Evolutionary conservation across 2,888 invertebrate genomes (phyloP).

Genomic region (Cerceris ruficornis): DNA sequence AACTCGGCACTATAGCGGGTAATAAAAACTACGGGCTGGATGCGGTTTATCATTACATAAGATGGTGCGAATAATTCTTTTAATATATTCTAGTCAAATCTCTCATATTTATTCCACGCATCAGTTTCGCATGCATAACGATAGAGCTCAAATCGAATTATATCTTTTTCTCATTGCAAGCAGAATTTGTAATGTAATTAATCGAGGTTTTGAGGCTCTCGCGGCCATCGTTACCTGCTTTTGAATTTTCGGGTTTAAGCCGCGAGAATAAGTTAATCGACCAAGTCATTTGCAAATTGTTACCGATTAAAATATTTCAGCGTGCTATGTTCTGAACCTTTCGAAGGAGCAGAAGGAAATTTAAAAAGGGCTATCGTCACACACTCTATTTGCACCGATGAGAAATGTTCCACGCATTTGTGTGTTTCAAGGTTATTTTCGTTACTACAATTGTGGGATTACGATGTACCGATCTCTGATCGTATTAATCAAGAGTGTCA

Average conservation of each 20-base stretch:
- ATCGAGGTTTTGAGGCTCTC: no score
- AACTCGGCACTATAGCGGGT: constrained; percentile 93
- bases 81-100: not conserved
- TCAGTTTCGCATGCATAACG: no score
- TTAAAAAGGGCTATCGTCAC: constrained; percentile 86
- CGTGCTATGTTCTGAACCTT: constrained; percentile 88
- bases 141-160: no score
- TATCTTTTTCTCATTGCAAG: no score
- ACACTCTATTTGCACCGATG: constrained; percentile 73
- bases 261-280: not conserved
- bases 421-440: constrained; percentile 76
- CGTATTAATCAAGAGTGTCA: constrained; percentile 78
- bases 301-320: constrained; percentile 74
- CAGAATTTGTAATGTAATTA: no score
- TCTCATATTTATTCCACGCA: no score
- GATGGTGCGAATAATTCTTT: constrained; percentile 85
- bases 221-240: no score
- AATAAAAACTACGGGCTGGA: constrained; percentile 92
- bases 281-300: not conserved
- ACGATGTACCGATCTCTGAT: constrained; percentile 70
- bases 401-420: constrained; percentile 71
- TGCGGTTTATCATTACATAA: constrained; percentile 94
- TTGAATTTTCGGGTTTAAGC: no score
- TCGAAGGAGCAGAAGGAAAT: constrained; percentile 95
- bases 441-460: constrained; percentile 78